Base-by-base conservation (phyloP, 2,888 invertebrate species). In the Oscheius myriophilus region DNA sequence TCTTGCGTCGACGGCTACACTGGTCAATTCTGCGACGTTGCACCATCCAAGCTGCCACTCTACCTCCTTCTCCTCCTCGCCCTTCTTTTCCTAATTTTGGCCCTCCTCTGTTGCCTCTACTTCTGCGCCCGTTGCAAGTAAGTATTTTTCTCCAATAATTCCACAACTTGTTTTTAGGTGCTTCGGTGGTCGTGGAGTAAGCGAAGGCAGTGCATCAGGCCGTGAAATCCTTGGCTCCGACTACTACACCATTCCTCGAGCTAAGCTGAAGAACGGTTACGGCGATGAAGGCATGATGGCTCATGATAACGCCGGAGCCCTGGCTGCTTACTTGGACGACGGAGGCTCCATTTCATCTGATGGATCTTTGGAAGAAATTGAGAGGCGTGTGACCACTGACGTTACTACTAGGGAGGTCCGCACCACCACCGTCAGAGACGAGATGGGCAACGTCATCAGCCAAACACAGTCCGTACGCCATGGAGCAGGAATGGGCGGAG, bases 61-160 rank as follows among this genome's bases (percentile, higher is more conserved):
- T 76, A 84, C 25, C 76, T 86, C 11, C 73, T 84, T 71, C 76
- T 82, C 26, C 68, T 86, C 21, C 77, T 86, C 7, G 86, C 86
- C 45, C 80, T 86, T 41, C 77, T 86, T 61, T 86, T 86, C 82
- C 75, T 86, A 21, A 77, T 86, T 14, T 77, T 86, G 66, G 74
- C 83, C 41, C 80, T 84, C 25, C 78, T 83, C 58, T 84, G 83
- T 71, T 80, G 82, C 46, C 61, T 81, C 23, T 81, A 70, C 69
- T 70, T 77, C 53, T 83, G 83, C 54, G 63, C 76, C 9, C 62
- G 76, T 57, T 82, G 79, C 67, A 54, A 68, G 70, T 76, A 59
- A 26, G 46, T n/a, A 41, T 42, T 9, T 25, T 33, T 33, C 33
- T 9, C 3, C 23, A 21, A 6, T 64, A 14, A 11, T 46, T 54